Base-by-base conservation (phyloP, 2,113 vertebrate genomes). In the Orthonyx spaldingii region DNA sequence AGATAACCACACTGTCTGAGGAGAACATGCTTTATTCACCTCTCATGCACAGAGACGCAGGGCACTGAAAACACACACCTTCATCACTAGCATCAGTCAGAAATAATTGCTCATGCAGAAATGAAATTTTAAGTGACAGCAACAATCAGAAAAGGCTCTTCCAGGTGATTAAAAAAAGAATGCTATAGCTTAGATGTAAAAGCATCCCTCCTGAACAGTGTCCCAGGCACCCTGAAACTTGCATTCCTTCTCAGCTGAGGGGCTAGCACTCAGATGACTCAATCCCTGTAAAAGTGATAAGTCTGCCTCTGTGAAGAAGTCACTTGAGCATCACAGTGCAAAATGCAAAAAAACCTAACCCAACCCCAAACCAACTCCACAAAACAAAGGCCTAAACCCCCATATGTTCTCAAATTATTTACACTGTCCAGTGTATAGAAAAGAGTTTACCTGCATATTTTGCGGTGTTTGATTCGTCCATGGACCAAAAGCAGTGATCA, bases 401-500 rank as follows among this genome's bases (percentile, higher is more conserved):
- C 19, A 2, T 2, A 26, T 11, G 6, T 47, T 84, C 52, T 87
- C 47, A 47, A 79, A 80, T 53, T 69, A 90, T 59, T 93, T 66
- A 66, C 14, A 56, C 20, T 49, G 23, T 6, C 21, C 52, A 80
- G 39, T 2, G 10, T 12, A 81, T 0, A 30, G 16, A 65, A 79
- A 83, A 89, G 9, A 66, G 90, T 97, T 98, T 98, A 99, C 99
- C 99, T 74, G 99, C 99, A 96, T 99, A 99, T 98, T 99, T 99
- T 56, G 98, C 97, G 94, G 98, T 97, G 96, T 99, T 99, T 94
- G 98, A 98, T 97, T 99, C 99, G 97, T 99, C 99, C 98, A 99
- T 99, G 96, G 99, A 99, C 99, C 99, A 99, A 97, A 99, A 99
- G 96, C 99, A 99, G 97, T 99, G 98, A 98, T 99, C 99, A 96